phyloP scores from a whole-genome alignment of 2,888 invertebrate species.

The Cremastobaeus sp. region DNA sequence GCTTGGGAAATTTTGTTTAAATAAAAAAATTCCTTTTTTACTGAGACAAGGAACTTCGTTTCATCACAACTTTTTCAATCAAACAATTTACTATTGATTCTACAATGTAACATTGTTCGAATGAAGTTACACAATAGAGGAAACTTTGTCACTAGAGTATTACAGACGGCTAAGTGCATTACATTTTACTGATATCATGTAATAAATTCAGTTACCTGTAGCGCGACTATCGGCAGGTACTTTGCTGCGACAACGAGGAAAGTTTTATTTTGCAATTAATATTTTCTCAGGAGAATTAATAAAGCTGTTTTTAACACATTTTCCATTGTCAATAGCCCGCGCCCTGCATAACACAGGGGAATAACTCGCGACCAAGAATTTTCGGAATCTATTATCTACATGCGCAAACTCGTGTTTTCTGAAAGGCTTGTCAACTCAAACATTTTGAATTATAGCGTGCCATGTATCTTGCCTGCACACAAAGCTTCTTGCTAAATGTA shows the following conservation, averaged over 20 bases:
- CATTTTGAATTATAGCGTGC: constrained; percentile 49
- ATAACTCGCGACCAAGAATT: constrained; percentile 41
- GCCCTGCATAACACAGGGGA: constrained; percentile 18
- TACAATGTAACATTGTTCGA: constrained; percentile 3
- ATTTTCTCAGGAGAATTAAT: neutral
- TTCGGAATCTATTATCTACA: constrained; percentile 51
- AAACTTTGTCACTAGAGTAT: constrained; percentile 3
- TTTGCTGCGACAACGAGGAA: neutral
- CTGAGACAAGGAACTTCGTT: no score
- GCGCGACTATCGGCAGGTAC: neutral
- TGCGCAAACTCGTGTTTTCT: constrained; percentile 39
- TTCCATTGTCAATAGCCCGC: neutral
- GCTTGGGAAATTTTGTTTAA: no score
- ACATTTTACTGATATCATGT: constrained; percentile 3
- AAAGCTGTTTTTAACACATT: neutral
- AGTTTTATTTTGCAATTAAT: neutral
- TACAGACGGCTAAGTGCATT: constrained; percentile 3
- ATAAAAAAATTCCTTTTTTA: no score
- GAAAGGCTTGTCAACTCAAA: constrained; percentile 50
- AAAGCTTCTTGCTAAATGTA: constrained; percentile 29
- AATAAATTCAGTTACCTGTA: constrained; percentile 6
- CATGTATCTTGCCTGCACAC: constrained; percentile 35
- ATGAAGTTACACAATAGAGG: neutral
- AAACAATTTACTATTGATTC: no score
- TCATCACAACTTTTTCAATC: no score